These are phyloP conservation scores for Cerastis rubricosa DNA, from an alignment of 2,888 invertebrate species.

Conservation along the genomic window DNA sequence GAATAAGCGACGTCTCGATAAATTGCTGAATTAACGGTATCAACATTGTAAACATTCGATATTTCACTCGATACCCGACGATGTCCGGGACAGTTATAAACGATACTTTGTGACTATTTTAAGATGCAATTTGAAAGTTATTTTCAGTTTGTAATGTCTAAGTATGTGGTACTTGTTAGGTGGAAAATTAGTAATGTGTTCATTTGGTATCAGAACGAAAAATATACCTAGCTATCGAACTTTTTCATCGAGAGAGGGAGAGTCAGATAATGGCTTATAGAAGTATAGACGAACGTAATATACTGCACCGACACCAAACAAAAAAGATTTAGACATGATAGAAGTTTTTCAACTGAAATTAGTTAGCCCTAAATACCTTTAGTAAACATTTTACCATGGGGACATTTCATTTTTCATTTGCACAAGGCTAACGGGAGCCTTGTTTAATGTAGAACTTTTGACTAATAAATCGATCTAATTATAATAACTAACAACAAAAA, in stretches of 20 bases:
- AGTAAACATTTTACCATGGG: neutral
- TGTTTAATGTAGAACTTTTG: neutral
- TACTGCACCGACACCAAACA: neutral
- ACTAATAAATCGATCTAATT: neutral
- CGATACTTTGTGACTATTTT: conserved; percentile 55
- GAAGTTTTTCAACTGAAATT: neutral
- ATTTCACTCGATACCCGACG: conserved; percentile 57
- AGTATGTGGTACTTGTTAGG: conserved; percentile 9
- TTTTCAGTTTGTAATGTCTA: conserved; percentile 40
- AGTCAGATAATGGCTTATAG: neutral
- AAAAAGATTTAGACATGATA: neutral
- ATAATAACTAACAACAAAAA: neutral
- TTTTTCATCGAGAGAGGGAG: neutral
- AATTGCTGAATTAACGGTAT: conserved; percentile 61
- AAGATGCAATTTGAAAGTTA: conserved; percentile 50
- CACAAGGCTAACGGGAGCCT: neutral
- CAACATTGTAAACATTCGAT: conserved; percentile 61
- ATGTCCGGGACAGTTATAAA: conserved; percentile 55
- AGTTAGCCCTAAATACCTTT: neutral
- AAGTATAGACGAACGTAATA: neutral
- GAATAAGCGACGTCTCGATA: conserved; percentile 51
- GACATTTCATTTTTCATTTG: neutral
- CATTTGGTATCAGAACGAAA: neutral
- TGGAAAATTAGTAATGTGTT: neutral
- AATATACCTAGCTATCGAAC: neutral